Base-by-base conservation (phyloP, 2,113 vertebrate species). In the Ailurus styani region DNA sequence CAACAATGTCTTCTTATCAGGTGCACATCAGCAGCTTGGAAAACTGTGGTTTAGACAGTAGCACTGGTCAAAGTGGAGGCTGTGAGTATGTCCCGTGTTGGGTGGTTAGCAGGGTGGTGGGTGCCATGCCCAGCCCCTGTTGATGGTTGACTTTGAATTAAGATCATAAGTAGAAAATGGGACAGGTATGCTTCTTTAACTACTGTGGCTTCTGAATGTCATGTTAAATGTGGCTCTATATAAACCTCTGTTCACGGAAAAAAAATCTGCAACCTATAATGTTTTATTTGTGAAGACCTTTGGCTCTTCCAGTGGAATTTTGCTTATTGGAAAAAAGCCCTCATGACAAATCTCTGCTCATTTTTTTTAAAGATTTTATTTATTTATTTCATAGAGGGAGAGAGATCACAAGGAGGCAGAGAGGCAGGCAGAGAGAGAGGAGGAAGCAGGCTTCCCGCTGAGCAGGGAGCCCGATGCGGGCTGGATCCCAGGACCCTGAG, bases 1-100 rank as follows among this genome's bases (percentile, higher is more conserved):
- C 99, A 98, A 96, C 99, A 47, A 98, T 99, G 98, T 99, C 99
- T 50, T 99, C 99, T 98, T 99, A 99, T 98, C 99, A 99, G 99
- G 99, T 99, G 98, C 88, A 52, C 40, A n/a, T 34, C n/a, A 57
- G 40, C 40, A 5, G 0, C 75, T 37, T 37, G 40, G 91, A 23
- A 50, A 55, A 25, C 13, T 18, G 11, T 31, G 82, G 45, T 25
- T 55, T 40, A 15, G 7, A 62, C 60, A 52, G 31, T 37, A 47
- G 37, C 6, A 6, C 27, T 70, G 25, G 23, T 29, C 40, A 12
- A 37, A 50, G 20, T 13, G 34, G 52, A 88, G 42, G 7, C 27
- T 68, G 23, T 47, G 66, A 52, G 25, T 55, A 3, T 7, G 54
- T 82, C n/a, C 29, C n/a, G 0, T 23, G 15, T 47, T 13, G 1